A percentile compares a stretch with the other conserved stretches of the same genome.
Conservation (phyloP, 2,797 vertebrate genomes). For the Schizopygopsis malacanthus region DNA sequence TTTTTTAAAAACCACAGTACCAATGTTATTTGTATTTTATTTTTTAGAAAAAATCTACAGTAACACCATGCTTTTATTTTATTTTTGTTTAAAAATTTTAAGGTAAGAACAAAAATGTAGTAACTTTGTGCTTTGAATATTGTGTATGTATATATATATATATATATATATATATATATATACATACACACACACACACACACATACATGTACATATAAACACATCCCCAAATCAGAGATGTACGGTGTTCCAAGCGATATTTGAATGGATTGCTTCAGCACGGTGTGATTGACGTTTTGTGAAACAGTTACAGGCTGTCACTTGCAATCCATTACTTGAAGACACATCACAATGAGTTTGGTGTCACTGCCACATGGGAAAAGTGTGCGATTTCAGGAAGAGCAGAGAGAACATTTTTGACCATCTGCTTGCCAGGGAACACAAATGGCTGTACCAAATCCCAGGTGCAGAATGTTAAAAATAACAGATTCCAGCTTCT, state of each 20-base stretch:
- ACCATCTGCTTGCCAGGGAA: constrained; percentile 71
- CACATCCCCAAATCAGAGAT: not conserved
- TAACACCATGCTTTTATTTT: not conserved
- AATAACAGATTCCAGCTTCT: constrained; percentile 17
- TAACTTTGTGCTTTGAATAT: not conserved
- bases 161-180: too few relatives aligned
- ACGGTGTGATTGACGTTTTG: not conserved
- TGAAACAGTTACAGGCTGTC: not conserved
- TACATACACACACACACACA: too few relatives aligned
- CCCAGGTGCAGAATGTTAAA: constrained; percentile 24
- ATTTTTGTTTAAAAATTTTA: too few relatives aligned
- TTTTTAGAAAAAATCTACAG: not conserved
- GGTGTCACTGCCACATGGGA: constrained; percentile 49
- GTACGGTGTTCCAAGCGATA: not conserved
- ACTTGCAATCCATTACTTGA: not conserved
- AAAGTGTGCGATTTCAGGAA: constrained; percentile 60
- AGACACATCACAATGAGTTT: not conserved
- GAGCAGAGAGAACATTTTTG: constrained; percentile 59
- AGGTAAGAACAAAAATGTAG: too few relatives aligned
- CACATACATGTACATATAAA: not conserved
- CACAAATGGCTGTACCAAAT: constrained; percentile 52
- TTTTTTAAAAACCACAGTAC: not conserved
- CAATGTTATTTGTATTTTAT: not conserved
- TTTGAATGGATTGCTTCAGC: not conserved
- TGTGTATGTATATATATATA: not conserved